These are phyloP conservation scores for Sternarchorhynchus goeldii DNA, from an alignment of 2,797 vertebrate species.

Conservation along the genomic window DNA sequence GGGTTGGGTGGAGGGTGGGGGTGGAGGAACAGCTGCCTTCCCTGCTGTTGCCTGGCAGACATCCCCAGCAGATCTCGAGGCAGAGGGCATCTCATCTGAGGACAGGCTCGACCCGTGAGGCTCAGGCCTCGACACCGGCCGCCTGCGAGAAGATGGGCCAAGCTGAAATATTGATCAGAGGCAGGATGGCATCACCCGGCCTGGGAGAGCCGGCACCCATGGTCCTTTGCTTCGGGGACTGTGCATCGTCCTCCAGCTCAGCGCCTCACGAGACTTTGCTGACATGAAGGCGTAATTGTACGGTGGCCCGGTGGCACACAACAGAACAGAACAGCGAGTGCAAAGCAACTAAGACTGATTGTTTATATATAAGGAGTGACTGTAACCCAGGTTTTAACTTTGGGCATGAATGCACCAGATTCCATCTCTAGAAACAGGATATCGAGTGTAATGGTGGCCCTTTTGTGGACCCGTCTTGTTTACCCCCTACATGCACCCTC, in stretches of 20 bases:
- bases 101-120: background rate
- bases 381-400: no score
- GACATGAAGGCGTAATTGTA: conserved; percentile 44
- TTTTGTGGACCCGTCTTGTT: no score
- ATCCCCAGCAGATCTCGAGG: background rate
- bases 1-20: background rate
- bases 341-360: no score
- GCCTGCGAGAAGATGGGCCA: conserved; percentile 35
- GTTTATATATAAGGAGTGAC: no score
- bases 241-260: conserved; percentile 29
- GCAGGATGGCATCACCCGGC: conserved; percentile 7
- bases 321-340: no score
- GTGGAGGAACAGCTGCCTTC: no score
- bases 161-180: conserved; percentile 47
- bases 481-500: no score
- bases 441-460: no score
- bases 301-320: no score
- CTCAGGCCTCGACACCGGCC: conserved; percentile 24
- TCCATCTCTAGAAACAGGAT: no score
- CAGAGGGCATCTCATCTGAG: background rate
- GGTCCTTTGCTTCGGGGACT: conserved; percentile 37
- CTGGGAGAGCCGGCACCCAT: conserved; percentile 19
- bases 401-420: no score
- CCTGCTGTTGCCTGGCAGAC: no score
- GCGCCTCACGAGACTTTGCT: conserved; percentile 39